Percentiles rank a stretch among this genome's conserved stretches.
Conservation (phyloP, 2,113 vertebrate genomes). For the Petrocephalus microphthalmus region DNA sequence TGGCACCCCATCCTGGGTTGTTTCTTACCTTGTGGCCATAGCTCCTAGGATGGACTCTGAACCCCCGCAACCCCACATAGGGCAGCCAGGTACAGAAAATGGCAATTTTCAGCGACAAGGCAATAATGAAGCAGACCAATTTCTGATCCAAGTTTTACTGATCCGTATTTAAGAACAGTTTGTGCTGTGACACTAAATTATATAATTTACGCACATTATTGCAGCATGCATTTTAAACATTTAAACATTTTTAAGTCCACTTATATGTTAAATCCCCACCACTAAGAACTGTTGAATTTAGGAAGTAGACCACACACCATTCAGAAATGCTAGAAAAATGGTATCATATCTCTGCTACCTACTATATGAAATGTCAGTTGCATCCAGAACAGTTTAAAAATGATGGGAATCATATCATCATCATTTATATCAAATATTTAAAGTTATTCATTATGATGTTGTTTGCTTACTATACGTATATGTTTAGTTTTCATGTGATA, state of each 20-base stretch:
- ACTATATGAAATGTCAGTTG: background rate
- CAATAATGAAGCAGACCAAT: background rate
- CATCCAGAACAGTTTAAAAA: background rate
- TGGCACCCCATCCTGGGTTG: no score
- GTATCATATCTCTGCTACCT: background rate
- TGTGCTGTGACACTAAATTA: background rate
- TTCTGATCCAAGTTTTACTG: background rate
- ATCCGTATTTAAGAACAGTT: background rate
- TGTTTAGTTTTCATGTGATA: background rate
- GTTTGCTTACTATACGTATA: background rate
- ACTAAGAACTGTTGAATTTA: background rate
- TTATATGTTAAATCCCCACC: background rate
- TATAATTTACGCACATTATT: background rate
- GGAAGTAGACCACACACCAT: background rate
- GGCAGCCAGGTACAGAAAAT: background rate
- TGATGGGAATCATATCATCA: background rate
- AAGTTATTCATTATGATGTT: background rate
- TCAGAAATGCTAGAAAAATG: background rate
- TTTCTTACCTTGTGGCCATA: no score
- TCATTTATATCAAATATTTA: background rate
- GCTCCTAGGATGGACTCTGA: no score
- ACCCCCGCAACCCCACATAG: background rate
- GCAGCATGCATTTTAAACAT: background rate
- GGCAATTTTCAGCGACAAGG: background rate
- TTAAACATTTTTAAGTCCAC: background rate